These are phyloP conservation scores for Phyto melanocephala DNA, from an alignment of 2,888 invertebrate species.

Conservation along the genomic window DNA sequence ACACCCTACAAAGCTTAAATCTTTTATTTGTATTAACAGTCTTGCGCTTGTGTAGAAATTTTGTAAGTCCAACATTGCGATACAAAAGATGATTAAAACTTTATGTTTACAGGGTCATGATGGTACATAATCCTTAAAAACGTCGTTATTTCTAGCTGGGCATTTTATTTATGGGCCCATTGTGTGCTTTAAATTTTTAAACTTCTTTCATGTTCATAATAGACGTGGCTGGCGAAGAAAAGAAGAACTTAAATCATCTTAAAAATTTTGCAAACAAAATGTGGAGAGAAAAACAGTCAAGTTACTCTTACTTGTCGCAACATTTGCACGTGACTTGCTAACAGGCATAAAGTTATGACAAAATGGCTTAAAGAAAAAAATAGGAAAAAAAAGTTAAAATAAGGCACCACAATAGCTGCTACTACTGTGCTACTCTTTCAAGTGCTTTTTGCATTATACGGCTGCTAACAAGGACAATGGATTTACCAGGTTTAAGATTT, in stretches of 20 bases:
- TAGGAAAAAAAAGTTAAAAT: slow-evolving; percentile 12
- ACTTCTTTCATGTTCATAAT: background rate
- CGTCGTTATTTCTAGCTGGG: too few relatives aligned
- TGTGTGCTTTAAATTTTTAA: background rate
- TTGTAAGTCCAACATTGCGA: too few relatives aligned
- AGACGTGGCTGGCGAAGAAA: background rate
- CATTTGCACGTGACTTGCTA: slow-evolving; percentile 61
- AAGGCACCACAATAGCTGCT: background rate
- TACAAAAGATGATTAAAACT: too few relatives aligned
- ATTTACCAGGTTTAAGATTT: slow-evolving; percentile 22
- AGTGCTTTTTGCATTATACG: background rate
- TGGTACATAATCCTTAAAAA: too few relatives aligned
- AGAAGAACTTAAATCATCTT: background rate
- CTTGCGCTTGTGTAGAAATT: too few relatives aligned
- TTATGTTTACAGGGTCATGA: too few relatives aligned
- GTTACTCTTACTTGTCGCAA: slow-evolving; percentile 42
- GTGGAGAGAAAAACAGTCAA: too few relatives aligned
- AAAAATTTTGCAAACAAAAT: background rate
- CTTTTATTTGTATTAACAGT: too few relatives aligned
- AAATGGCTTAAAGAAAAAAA: slow-evolving; percentile 45
- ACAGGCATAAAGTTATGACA: slow-evolving; percentile 61
- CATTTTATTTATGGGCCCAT: too few relatives aligned
- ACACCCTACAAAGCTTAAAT: too few relatives aligned
- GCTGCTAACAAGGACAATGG: slow-evolving; percentile 12
- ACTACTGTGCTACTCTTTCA: background rate